Evolutionary conservation across 2,797 vertebrate species (phyloP), one percentile per base, ranked within the genome.

Genomic region (Podarcis lilfordi): DNA sequence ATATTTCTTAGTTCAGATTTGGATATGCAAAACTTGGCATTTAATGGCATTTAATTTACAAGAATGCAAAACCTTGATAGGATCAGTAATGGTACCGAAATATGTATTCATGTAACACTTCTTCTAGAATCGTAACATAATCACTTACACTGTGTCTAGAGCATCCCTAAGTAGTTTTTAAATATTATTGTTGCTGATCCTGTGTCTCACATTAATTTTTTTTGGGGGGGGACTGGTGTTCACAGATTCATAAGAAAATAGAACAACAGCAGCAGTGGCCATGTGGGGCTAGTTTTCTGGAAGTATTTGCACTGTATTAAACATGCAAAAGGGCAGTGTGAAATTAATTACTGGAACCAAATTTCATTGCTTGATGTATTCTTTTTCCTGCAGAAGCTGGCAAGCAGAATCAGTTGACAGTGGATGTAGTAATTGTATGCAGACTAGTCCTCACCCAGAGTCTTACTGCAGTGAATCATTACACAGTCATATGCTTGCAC

Each of bases 361-460:
- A 64, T 72, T 64, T 74, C 23, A n/a, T 15, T 72, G 29, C 7
- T 43, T 55, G 8, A 43, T 78, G 15, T 74, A 64, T n/a, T 10
- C 64, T 37, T 35, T 43, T 83, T 3, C 66, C 78, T 93, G 83
- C 86, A 99, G 99, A 98, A 98, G 98, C 35, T 99, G 98, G 98
- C 99, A 99, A 97, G 98, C 98, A 0, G 98, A 99, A 95, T 99
- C 98, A 0, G 97, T 99, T 93, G 98, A 99, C 94, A 99, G 99
- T 84, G 98, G 98, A 92, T 99, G 98, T 94, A 98, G 98, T 96
- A 99, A 98, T 95, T 99, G 98, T 91, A 97, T 97, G 7, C 98
- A 98, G 11, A 98, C 98, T 59, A 96, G 97, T 2, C 96, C 97
- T n/a, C 96, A 96, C 91, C 96, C 97, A 2, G 98, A 98, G 82